Conservation (phyloP, 2,888 invertebrate genomes). For the Neoascia interrupta region DNA sequence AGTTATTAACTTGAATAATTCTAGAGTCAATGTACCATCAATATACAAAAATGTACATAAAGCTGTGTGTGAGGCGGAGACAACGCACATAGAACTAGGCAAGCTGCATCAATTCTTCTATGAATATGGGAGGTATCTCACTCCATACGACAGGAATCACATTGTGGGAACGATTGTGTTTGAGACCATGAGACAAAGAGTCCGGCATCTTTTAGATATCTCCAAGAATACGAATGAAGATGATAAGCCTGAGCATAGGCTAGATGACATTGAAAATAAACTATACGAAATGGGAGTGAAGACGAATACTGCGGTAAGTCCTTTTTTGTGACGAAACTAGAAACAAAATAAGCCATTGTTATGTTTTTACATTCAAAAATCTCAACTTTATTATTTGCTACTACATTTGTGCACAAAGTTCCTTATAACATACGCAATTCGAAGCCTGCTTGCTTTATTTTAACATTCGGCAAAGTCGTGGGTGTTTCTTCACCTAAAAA, state of each 20-base stretch:
- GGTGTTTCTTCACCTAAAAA: too few relatives aligned
- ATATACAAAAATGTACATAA: conserved; percentile 82
- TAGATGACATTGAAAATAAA: conserved; percentile 77
- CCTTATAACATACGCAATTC: too few relatives aligned
- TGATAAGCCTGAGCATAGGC: conserved; percentile 74
- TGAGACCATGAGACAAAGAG: conserved; percentile 89
- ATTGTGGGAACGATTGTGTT: conserved; percentile 85
- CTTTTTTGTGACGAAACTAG: too few relatives aligned
- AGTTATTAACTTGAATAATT: too few relatives aligned
- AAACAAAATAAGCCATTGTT: too few relatives aligned
- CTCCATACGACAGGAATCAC: conserved; percentile 86
- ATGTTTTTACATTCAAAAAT: too few relatives aligned
- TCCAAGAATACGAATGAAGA: conserved; percentile 83
- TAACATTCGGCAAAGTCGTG: too few relatives aligned
- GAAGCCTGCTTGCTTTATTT: too few relatives aligned
- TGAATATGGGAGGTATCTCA: conserved; percentile 90
- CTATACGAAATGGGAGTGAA: conserved; percentile 76
- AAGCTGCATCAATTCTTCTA: conserved; percentile 93
- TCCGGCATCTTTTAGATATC: conserved; percentile 89
- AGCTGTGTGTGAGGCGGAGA: conserved; percentile 94
- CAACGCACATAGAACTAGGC: conserved; percentile 92
- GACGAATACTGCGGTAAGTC: conserved; percentile 75
- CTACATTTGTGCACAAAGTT: too few relatives aligned
- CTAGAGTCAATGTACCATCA: conserved; percentile 76
- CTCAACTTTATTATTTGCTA: too few relatives aligned